Evolutionary conservation across 1,140 invertebrate species (phyloP).

Genomic region (Whitmania pigra): DNA sequence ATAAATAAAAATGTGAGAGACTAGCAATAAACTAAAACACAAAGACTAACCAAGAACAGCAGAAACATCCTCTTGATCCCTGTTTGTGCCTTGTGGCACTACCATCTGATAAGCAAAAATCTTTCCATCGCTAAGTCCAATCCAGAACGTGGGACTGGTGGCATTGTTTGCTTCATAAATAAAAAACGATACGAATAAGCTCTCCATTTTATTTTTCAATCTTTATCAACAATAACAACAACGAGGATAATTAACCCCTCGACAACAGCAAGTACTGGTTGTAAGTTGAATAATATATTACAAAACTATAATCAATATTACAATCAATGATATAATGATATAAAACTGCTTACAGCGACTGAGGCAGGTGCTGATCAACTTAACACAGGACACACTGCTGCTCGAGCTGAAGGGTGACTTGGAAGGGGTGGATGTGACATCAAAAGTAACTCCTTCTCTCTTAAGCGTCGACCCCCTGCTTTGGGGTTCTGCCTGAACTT

Average conservation of each 20-base stretch:
- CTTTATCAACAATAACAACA: too few relatives aligned
- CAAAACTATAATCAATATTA: background rate
- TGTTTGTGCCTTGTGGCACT: conserved; percentile 50
- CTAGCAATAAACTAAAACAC: background rate
- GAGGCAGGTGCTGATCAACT: background rate
- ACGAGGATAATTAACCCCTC: too few relatives aligned
- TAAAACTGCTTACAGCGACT: background rate
- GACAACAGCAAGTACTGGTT: background rate
- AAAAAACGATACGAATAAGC: background rate
- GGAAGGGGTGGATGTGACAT: background rate
- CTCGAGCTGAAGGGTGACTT: background rate
- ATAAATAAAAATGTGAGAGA: background rate
- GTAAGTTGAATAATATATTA: background rate
- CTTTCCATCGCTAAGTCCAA: conserved; percentile 83
- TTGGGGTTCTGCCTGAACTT: background rate
- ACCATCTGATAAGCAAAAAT: conserved; percentile 77
- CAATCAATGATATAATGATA: background rate
- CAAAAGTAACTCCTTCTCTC: conserved; percentile 11
- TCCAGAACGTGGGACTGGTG: conserved; percentile 81
- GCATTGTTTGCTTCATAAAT: conserved; percentile 52
- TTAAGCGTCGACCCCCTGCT: background rate
- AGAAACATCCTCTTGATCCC: conserved; percentile 32
- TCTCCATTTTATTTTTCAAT: background rate
- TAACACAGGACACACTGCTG: background rate
- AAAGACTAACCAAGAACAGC: conserved; percentile 25